Evolutionary conservation across 2,797 vertebrate genomes (phyloP), one percentile per base, ranked within the genome.

Genomic region (Sebastes variabilis): DNA sequence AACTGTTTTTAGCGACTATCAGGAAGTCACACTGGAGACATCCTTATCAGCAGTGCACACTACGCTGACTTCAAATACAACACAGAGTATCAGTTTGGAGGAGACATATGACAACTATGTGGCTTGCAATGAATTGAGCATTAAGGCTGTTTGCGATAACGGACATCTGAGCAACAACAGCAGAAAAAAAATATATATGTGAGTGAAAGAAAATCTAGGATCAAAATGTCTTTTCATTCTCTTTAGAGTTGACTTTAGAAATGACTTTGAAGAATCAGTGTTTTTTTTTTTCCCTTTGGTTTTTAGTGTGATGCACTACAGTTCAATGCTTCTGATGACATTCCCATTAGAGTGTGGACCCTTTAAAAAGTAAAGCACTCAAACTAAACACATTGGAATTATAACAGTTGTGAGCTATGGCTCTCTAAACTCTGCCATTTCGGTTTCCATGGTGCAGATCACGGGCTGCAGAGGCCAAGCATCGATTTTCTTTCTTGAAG

Each of bases 391-490:
- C 69, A 78, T 13, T 92, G 81, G 67, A 92, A 85, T 87, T 86
- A 83, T 72, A 90, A 65, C 90, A 89, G 66, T 58, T 20, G 65
- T 88, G 91, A 91, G 87, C 82, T 85, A 88, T 88, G 90, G 83
- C 85, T 88, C 80, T 82, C 77, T 87, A 89, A 92, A 92, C 83
- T 87, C 82, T 60, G 73, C 80, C 86, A 90, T 90, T 90, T 93
- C 85, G 87, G 93, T 94, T 95, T 91, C 93, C 91, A 93, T 91
- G 91, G 91, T 80, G 76, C 86, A 90, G 81, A 90, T 92, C 92
- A 88, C 82, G 89, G 75, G 76, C 90, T 86, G 88, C 81, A 90
- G 91, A 93, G 87, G 91, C 90, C 89, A 90, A 81, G 73, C 85
- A 91, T 92, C 10, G 89, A 93, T 93, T 93, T 91, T 87, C 75